Evolutionary conservation across 2,113 vertebrate species (phyloP).

Genomic region (Malurus cyaneus): DNA sequence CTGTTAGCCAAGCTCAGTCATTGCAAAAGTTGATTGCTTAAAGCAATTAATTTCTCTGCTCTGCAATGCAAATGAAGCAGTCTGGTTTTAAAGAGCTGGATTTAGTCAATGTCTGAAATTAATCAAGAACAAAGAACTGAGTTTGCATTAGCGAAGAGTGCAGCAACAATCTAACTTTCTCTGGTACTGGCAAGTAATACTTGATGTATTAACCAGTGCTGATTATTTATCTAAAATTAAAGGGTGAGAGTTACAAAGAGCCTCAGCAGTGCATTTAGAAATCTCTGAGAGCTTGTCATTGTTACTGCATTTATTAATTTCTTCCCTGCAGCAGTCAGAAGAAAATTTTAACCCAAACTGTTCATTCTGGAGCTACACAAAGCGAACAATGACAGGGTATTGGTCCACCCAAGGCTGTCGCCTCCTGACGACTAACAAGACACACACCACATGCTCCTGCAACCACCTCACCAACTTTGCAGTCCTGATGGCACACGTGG

Average conservation of each 20-base stretch:
- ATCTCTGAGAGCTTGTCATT: conserved; percentile 24
- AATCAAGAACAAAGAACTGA: conserved; percentile 41
- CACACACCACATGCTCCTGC: conserved; percentile 95
- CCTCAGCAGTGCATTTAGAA: background rate
- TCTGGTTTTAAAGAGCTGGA: conserved; percentile 37
- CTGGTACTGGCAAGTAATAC: background rate
- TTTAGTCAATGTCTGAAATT: conserved; percentile 43
- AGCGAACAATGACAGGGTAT: conserved; percentile 90
- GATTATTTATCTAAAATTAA: conserved; percentile 8
- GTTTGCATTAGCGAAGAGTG: conserved; percentile 8
- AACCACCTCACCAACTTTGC: conserved; percentile 98
- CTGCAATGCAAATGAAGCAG: conserved; percentile 53
- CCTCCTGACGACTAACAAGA: conserved; percentile 89
- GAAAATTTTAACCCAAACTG: conserved; percentile 99
- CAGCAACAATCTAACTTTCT: conserved; percentile 2
- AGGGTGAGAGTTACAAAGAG: background rate
- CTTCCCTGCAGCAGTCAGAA: conserved; percentile 86
- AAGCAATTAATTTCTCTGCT: conserved; percentile 46
- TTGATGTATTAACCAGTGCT: background rate
- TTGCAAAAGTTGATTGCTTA: conserved; percentile 45
- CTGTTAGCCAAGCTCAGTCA: conserved; percentile 10
- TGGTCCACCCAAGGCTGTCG: conserved; percentile 99
- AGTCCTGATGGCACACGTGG: conserved; percentile 97
- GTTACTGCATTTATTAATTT: conserved; percentile 55
- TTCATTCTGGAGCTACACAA: conserved; percentile 98